phyloP scores from a whole-genome alignment of 2,888 invertebrate genomes.

The Cephalotes varians region DNA sequence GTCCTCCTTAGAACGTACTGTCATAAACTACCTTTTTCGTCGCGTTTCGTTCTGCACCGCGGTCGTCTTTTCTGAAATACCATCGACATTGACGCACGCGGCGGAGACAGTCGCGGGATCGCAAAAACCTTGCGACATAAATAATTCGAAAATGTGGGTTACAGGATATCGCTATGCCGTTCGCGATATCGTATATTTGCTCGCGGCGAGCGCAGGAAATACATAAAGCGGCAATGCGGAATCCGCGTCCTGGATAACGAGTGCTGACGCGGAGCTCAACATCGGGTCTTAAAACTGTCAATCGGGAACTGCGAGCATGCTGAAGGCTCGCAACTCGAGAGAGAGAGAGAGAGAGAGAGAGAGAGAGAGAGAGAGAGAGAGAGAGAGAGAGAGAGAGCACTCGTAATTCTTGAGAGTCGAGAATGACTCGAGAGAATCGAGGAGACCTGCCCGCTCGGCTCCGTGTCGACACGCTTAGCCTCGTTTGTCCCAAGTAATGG shows the following conservation, averaged over 20 bases:
- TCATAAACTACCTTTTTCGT: conserved; percentile 24
- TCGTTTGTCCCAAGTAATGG: conserved; percentile 82
- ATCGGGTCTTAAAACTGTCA: conserved; percentile 74
- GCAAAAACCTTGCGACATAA: conserved; percentile 47
- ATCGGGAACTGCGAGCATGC: conserved; percentile 65
- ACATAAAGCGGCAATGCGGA: conserved; percentile 42
- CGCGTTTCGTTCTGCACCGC: background rate
- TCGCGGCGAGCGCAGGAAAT: conserved; percentile 35
- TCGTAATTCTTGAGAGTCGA: conserved; percentile 71
- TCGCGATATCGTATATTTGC: conserved; percentile 38
- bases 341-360: conserved; percentile 1
- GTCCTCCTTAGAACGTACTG: background rate
- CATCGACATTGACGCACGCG: conserved; percentile 1
- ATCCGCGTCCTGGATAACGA: conserved; percentile 64
- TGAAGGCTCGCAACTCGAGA: conserved; percentile 41
- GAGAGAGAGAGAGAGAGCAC: conserved; percentile 29
- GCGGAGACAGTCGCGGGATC: conserved; percentile 11
- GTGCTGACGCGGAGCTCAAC: conserved; percentile 45
- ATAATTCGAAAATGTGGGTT: conserved; percentile 57
- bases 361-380: conserved; percentile 3
- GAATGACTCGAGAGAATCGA: conserved; percentile 71
- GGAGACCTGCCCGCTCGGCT: conserved; percentile 67
- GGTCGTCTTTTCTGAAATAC: conserved; percentile 1
- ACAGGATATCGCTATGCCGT: conserved; percentile 51
- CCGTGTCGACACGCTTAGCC: conserved; percentile 83